phyloP scores from a whole-genome alignment of 92 coral and sea anemone genomes.

The Parazoanthus darwini region DNA sequence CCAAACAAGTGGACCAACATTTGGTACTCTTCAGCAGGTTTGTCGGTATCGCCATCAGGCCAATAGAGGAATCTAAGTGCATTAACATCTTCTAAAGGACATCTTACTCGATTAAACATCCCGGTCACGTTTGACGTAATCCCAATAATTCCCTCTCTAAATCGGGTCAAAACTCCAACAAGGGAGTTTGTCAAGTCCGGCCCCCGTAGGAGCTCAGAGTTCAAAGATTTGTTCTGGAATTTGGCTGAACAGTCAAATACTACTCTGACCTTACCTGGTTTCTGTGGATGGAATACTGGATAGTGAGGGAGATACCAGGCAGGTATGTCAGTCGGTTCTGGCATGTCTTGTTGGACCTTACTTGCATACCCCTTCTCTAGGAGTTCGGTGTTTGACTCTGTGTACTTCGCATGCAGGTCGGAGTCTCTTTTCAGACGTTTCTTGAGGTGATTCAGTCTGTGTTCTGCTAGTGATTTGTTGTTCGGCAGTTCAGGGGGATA shows the following conservation, averaged over 20 bases:
- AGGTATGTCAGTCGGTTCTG: constrained; percentile 5
- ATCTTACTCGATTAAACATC: constrained; percentile 56
- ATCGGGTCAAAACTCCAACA: constrained; percentile 55
- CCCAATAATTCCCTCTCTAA: constrained; percentile 53
- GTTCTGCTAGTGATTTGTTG: constrained; percentile 47
- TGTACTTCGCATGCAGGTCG: constrained; percentile 43
- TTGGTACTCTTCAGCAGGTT: constrained; percentile 51
- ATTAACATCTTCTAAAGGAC: constrained; percentile 45
- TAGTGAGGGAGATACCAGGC: constrained; percentile 62
- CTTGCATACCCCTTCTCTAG: constrained; percentile 52
- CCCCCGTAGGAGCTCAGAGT: constrained; percentile 71
- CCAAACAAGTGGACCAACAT: constrained; percentile 57
- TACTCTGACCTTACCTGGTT: constrained; percentile 60
- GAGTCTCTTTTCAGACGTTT: constrained; percentile 43
- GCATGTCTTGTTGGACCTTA: constrained; percentile 20
- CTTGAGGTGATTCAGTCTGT: constrained; percentile 37
- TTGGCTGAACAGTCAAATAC: constrained; percentile 69
- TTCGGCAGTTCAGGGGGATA: constrained; percentile 45
- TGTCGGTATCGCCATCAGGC: constrained; percentile 50
- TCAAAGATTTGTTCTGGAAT: constrained; percentile 57
- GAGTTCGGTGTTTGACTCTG: constrained; percentile 40
- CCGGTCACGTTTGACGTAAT: constrained; percentile 56
- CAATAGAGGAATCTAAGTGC: constrained; percentile 57
- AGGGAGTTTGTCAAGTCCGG: constrained; percentile 59
- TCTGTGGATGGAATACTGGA: constrained; percentile 50